Conservation (phyloP, 2,113 vertebrate species). For the Calonectris borealis region DNA sequence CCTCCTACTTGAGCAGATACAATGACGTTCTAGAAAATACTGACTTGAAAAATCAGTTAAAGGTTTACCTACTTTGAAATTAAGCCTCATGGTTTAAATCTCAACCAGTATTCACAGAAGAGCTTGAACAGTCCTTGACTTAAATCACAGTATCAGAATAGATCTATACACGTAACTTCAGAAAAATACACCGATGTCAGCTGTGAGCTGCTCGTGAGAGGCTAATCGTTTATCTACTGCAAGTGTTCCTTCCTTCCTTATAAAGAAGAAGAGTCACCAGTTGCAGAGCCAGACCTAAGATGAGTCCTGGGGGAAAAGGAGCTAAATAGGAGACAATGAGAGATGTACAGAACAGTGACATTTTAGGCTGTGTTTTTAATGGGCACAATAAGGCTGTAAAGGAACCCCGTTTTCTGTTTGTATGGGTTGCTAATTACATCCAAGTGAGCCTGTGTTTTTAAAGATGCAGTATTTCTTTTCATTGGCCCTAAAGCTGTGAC, state of each 20-base stretch:
- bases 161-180: background rate
- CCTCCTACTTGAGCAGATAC: background rate
- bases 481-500: constrained; percentile 47
- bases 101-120: background rate
- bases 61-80: background rate
- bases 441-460: background rate
- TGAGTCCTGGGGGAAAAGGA: background rate
- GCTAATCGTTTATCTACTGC: background rate
- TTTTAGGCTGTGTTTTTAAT: background rate
- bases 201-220: background rate
- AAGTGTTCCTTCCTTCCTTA: background rate
- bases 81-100: background rate
- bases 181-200: background rate
- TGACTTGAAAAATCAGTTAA: background rate
- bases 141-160: background rate
- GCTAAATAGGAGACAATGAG: background rate
- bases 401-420: background rate
- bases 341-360: background rate
- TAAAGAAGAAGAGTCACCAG: background rate
- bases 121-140: background rate
- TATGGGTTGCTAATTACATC: background rate
- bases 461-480: constrained; percentile 64
- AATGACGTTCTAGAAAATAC: background rate
- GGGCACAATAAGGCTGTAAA: background rate
- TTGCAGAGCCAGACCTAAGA: background rate